Base-by-base conservation (phyloP, 2,797 vertebrate genomes). In the Oreochromis grahami region DNA sequence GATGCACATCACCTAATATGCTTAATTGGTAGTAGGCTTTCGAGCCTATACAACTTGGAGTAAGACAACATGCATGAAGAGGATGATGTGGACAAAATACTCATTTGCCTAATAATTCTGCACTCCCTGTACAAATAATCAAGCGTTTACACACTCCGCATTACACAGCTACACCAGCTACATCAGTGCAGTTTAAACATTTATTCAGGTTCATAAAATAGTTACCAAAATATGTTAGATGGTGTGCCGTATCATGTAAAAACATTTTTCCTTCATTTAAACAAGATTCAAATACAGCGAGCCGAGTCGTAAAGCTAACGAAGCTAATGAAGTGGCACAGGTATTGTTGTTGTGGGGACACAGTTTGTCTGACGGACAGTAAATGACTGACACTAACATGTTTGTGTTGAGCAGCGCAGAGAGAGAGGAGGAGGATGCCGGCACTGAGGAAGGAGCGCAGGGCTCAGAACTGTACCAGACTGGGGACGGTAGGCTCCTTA, bases 401-500 rank as follows among this genome's bases (percentile, higher is more conserved):
- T 38, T 7, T 26, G 76, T 68, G 34, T 78, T 56, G 32, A 92
- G 90, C 55, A 87, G 74, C 8, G 90, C 79, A 53, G 83, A 91
- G 32, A 14, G 77, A 8, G 86, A 87, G 13, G 79, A 6, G 50
- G 80, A 6, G 50, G 80, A 78, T 3, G 55, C 82, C 5, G 32
- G n/a, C 6, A 52, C 52, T 11, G 50, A 4, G 9, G 89, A 89
- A 32, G 87, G 56, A 45, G 50, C 83, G 12, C 86, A 93, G n/a
- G 78, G 51, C 15, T 89, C 86, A 29, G 91, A 94, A 8, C 80
- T 91, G 26, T 90, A 93, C 83, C 91, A 91, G 41, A 86, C 90
- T 8, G 87, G 92, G 24, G 83, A 88, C 2, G 92, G 93, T 95
- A 81, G 91, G 86, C 51, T 50, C 1, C 60, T 13, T 3, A 0